Percentiles rank a stretch among this genome's conserved stretches.
Evolutionary conservation across 2,797 vertebrate species (phyloP).

Genomic region (Acanthis flammea): DNA sequence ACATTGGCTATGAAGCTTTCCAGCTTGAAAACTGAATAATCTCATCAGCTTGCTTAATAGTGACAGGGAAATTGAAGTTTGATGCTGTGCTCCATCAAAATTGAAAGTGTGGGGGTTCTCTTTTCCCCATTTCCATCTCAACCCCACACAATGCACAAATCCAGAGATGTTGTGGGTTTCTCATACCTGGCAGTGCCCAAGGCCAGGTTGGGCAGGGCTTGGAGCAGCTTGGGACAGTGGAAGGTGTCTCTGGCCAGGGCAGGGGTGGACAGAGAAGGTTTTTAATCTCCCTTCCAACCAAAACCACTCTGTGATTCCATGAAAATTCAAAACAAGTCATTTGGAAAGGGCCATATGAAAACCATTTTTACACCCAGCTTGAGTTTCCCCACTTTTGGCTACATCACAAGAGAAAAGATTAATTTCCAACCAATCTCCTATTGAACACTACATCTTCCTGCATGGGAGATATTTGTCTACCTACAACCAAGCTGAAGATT

Average conservation of each 20-base stretch:
- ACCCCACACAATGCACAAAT: not conserved
- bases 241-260: not conserved
- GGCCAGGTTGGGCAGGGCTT: not conserved
- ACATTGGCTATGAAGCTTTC: not conserved
- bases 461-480: not conserved
- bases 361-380: not conserved
- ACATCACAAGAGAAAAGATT: not conserved
- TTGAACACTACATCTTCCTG: not conserved
- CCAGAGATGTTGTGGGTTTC: rapidly evolving
- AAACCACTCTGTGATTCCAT: not conserved
- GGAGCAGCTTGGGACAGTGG: not conserved
- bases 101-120: rapidly evolving
- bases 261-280: not conserved
- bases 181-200: not conserved
- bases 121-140: not conserved
- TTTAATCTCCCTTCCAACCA: not conserved
- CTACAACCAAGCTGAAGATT: not conserved
- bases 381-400: not conserved
- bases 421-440: not conserved
- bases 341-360: not conserved
- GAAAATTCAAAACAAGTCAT: not conserved
- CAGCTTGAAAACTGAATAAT: not conserved
- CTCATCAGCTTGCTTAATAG: not conserved
- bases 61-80: not conserved
- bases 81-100: not conserved